Percentiles rank a stretch among this genome's conserved stretches.
Conservation (phyloP, 1,140 invertebrate genomes). For the Ephestia elutella region DNA sequence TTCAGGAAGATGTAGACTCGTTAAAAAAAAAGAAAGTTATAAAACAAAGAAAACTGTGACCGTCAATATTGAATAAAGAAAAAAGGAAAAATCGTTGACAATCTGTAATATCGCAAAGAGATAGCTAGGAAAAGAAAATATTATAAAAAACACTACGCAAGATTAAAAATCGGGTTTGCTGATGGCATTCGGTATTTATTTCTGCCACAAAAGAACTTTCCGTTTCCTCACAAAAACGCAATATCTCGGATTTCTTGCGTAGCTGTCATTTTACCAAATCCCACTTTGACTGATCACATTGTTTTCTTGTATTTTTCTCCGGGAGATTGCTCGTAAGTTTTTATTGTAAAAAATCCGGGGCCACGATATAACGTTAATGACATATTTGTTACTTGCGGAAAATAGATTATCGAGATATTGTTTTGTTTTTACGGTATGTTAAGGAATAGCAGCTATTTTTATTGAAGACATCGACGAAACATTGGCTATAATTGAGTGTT, state of each 20-base stretch:
- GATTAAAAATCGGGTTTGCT: background rate
- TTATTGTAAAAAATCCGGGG: background rate
- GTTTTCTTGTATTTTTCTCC: constrained; percentile 13
- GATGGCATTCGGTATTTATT: background rate
- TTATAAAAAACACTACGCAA: constrained; percentile 7
- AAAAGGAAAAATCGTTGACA: background rate
- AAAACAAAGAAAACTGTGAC: background rate
- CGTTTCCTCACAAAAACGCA: background rate
- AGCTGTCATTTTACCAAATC: constrained; percentile 13
- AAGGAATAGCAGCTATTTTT: too few relatives aligned
- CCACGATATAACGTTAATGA: background rate
- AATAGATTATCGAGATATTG: background rate
- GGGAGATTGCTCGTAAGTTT: constrained; percentile 5
- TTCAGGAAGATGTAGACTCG: too few relatives aligned
- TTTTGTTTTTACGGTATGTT: background rate
- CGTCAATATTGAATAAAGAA: too few relatives aligned
- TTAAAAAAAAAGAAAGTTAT: too few relatives aligned
- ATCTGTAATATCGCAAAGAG: background rate
- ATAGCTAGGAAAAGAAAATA: background rate
- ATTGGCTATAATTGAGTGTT: too few relatives aligned
- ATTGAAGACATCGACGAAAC: too few relatives aligned
- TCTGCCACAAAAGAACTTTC: constrained; percentile 6
- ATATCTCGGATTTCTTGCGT: constrained; percentile 7
- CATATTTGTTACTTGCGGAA: background rate
- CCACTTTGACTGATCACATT: constrained; percentile 14